A percentile compares a stretch with the other conserved stretches of the same genome.
Conservation (phyloP, 2,797 vertebrate species). For the Acanthis flammea region DNA sequence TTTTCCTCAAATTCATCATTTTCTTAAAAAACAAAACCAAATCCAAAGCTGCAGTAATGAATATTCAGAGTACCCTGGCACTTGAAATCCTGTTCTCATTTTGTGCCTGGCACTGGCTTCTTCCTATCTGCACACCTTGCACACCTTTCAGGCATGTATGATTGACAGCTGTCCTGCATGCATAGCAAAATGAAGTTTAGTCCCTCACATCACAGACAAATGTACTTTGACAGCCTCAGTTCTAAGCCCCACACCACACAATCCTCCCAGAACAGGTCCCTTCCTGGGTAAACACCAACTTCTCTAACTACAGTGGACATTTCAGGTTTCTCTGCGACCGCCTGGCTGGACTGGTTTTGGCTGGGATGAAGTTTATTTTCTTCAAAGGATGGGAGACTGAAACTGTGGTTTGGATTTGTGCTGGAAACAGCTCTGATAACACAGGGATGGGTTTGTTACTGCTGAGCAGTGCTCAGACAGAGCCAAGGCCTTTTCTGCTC, state of each 20-base stretch:
- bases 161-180: slow-evolving; percentile 45
- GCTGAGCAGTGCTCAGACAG: background rate
- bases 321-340: background rate
- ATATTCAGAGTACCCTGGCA: slow-evolving; percentile 54
- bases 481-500: background rate
- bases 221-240: background rate
- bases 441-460: background rate
- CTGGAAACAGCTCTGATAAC: background rate
- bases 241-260: background rate
- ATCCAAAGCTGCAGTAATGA: background rate
- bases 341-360: background rate
- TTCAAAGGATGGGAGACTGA: background rate
- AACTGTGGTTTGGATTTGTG: background rate
- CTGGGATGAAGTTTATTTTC: background rate
- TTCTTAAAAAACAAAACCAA: slow-evolving; percentile 35
- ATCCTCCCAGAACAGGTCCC: background rate
- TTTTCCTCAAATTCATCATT: slow-evolving; percentile 55
- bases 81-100: slow-evolving; percentile 21
- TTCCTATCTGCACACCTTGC: background rate
- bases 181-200: background rate
- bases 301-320: background rate
- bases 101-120: background rate
- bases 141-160: background rate
- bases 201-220: background rate
- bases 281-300: background rate